Evolutionary conservation across 2,113 vertebrate species (phyloP), one percentile per base, ranked within the genome.

Genomic region (Corvus cornix): DNA sequence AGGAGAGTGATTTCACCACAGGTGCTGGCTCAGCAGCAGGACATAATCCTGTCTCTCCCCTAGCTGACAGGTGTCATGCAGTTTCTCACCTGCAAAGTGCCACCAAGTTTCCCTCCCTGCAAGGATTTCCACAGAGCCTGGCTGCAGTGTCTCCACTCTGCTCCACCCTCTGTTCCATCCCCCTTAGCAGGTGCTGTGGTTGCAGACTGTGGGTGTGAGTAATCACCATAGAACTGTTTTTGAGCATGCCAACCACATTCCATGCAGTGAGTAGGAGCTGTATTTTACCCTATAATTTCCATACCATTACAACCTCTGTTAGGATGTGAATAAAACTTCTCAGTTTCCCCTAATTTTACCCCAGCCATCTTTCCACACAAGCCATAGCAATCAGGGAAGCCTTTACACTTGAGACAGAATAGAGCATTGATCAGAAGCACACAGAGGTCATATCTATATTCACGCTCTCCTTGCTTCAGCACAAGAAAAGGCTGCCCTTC

Each of bases 81-180:
- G 10, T 49, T 75, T 58, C 35, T 58, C 43, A 24, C 24, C 5
- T 56, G 22, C n/a, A 48, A 28, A n/a, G 7, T 6, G 12, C 49
- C 19, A 30, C 3, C 0, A 1, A 24, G 18, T 20, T 49, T 15
- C 30, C 16, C 30, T 20, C 24, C 19, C 24, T 30, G 6, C 12
- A n/a, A 41, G 41, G 23, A n/a, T 48, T 64, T 10, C 82, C 30
- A 9, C 39, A 33, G 41, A 48, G 15, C 68, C 41, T 46, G 69
- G n/a, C 28, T 0, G 0, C 0, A 0, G n/a, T 16, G 12, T 64
- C 59, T 39, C 27, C 39, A 7, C 9, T 52, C 48, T 0, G 2
- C 13, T 46, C 48, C 41, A 27, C 17, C 22, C 22, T 46, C n/a
- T 1, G 1, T 15, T 66, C 51, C 59, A 56, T 8, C 9, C 7